These are phyloP conservation scores for Corythoichthys haematopterus DNA, from an alignment of 2,113 vertebrate genomes.

Conservation along the genomic window DNA sequence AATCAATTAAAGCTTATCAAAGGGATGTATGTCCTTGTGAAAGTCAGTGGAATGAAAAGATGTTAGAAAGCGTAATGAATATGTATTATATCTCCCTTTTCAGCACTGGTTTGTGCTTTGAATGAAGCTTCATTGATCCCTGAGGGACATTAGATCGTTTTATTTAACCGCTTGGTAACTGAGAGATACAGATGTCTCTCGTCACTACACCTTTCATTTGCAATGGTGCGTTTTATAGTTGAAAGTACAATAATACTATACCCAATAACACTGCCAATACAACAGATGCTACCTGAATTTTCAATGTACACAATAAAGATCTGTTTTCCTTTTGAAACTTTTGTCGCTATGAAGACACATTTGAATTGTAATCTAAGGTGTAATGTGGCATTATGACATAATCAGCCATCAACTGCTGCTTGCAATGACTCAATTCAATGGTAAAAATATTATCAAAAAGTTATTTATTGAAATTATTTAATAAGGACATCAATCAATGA, in stretches of 20 bases:
- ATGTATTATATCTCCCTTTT: conserved; percentile 11
- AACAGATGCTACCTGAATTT: conserved; percentile 1
- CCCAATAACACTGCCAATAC: background rate
- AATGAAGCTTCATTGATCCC: conserved; percentile 18
- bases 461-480: too few species aligned
- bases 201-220: conserved; percentile 2
- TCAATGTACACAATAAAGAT: background rate
- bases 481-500: too few species aligned
- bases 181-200: background rate
- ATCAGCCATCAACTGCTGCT: background rate
- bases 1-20: conserved; percentile 45
- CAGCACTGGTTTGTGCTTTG: conserved; percentile 4
- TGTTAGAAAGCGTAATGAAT: conserved; percentile 15
- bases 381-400: background rate
- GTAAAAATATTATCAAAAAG: too few species aligned
- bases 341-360: background rate
- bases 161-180: conserved; percentile 1
- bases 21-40: conserved; percentile 15
- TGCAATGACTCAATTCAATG: background rate
- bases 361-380: background rate
- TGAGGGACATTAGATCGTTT: conserved; percentile 6
- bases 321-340: background rate
- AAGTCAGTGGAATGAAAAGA: conserved; percentile 24
- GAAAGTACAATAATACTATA: background rate
- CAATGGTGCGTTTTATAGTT: conserved; percentile 1